phyloP scores from a whole-genome alignment of 2,888 invertebrate species.

The Tortricodes alternella region DNA sequence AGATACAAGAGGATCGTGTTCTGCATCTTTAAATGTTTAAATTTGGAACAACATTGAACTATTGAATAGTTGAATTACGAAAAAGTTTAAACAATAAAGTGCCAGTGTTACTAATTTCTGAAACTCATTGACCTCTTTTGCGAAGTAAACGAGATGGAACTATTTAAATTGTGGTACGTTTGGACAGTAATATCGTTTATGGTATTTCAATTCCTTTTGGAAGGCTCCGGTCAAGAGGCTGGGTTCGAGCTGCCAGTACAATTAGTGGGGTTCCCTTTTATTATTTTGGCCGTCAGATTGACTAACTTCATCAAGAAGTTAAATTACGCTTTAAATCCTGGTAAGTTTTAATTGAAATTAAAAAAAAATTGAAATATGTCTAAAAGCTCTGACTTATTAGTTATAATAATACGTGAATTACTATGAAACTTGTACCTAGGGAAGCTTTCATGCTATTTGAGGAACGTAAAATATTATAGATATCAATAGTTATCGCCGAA shows the following conservation, averaged over 20 bases:
- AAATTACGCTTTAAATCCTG: slow-evolving; percentile 91
- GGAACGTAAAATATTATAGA: no score
- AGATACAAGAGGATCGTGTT: slow-evolving; percentile 23
- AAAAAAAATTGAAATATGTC: slow-evolving; percentile 31
- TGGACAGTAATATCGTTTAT: slow-evolving; percentile 59
- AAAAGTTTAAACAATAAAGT: neutral
- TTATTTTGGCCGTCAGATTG: slow-evolving; percentile 89
- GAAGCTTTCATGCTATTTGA: no score
- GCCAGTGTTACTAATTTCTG: neutral
- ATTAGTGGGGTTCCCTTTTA: slow-evolving; percentile 91
- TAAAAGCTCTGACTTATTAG: neutral
- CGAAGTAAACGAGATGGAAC: slow-evolving; percentile 52
- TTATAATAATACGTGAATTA: no score
- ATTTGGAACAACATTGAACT: no score
- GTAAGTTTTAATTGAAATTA: slow-evolving; percentile 73
- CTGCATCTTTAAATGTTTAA: slow-evolving; percentile 1
- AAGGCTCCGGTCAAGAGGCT: slow-evolving; percentile 56
- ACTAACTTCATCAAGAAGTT: slow-evolving; percentile 93
- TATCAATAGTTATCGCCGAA: no score
- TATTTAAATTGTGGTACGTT: slow-evolving; percentile 62
- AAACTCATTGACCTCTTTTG: neutral
- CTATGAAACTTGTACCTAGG: no score
- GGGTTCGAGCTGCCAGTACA: slow-evolving; percentile 88
- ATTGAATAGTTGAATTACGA: no score
- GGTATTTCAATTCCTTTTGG: slow-evolving; percentile 61